Conservation (phyloP, 2,797 vertebrate genomes). For the Epinephelus coioides region DNA sequence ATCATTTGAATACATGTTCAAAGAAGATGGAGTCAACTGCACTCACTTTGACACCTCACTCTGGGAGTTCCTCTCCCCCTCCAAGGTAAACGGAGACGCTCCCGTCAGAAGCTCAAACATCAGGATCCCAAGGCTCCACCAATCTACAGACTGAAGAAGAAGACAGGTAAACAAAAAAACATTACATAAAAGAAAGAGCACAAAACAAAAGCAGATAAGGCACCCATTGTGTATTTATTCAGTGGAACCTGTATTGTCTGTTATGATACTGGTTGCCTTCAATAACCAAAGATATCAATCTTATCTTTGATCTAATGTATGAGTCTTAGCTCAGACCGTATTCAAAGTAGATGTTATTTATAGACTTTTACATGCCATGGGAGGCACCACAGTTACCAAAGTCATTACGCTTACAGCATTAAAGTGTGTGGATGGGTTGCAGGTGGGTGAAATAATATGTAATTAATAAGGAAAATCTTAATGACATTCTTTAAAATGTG, state of each 20-base stretch:
- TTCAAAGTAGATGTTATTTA: no score
- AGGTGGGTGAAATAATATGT: no score
- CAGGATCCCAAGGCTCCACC: slow-evolving; percentile 96
- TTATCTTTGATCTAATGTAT: neutral
- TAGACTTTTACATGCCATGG: no score
- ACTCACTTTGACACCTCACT: slow-evolving; percentile 94
- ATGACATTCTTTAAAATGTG: no score
- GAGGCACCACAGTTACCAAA: no score
- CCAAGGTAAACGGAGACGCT: slow-evolving; percentile 94
- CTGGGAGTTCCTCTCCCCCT: slow-evolving; percentile 95
- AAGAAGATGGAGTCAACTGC: neutral
- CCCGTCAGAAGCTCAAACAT: slow-evolving; percentile 95
- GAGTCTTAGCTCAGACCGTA: neutral
- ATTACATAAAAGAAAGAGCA: neutral
- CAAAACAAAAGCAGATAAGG: neutral
- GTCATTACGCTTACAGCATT: no score
- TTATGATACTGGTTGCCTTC: neutral
- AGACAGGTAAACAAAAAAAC: neutral
- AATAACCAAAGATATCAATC: neutral
- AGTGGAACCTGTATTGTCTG: slow-evolving; percentile 4
- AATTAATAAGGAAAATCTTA: no score
- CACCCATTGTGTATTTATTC: neutral
- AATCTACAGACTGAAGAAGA: slow-evolving; percentile 91
- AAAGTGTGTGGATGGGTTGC: no score
- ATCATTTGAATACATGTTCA: neutral